Conservation (phyloP, 2,888 invertebrate genomes). For the Ectemnius cavifrons region DNA sequence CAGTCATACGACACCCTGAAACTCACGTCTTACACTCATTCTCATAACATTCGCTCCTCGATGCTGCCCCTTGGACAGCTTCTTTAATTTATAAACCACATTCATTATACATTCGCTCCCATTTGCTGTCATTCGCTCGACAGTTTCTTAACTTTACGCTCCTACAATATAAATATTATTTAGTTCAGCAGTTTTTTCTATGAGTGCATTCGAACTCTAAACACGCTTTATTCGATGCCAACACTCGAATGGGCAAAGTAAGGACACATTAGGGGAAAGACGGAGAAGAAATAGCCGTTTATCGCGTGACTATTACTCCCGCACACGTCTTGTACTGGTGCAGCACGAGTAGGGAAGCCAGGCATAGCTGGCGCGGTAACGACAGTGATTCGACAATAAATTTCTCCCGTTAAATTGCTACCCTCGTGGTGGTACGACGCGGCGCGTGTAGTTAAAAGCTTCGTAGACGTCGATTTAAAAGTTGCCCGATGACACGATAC, state of each 20-base stretch:
- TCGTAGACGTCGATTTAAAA: constrained; percentile 16
- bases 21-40: too few species aligned
- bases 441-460: neutral
- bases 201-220: constrained; percentile 10
- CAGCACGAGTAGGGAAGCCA: constrained; percentile 1
- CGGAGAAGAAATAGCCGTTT: constrained; percentile 29
- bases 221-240: neutral
- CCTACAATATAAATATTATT: too few species aligned
- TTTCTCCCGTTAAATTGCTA: constrained; percentile 47
- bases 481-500: constrained; percentile 17
- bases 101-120: too few species aligned
- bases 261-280: constrained; percentile 22
- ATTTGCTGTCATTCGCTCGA: too few species aligned
- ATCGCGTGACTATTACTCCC: constrained; percentile 36
- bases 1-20: too few species aligned
- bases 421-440: constrained; percentile 6
- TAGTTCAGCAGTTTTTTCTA: too few species aligned
- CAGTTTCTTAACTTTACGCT: too few species aligned
- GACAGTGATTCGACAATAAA: constrained; percentile 44
- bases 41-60: too few species aligned
- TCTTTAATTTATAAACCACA: too few species aligned
- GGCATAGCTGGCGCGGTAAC: constrained; percentile 22
- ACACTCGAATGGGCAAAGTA: constrained; percentile 4
- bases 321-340: constrained; percentile 26
- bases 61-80: too few species aligned